A percentile compares a stretch with the other conserved stretches of the same genome.
Evolutionary conservation across 2,113 vertebrate species (phyloP).

Genomic region (Campylorhamphus procurvoides): DNA sequence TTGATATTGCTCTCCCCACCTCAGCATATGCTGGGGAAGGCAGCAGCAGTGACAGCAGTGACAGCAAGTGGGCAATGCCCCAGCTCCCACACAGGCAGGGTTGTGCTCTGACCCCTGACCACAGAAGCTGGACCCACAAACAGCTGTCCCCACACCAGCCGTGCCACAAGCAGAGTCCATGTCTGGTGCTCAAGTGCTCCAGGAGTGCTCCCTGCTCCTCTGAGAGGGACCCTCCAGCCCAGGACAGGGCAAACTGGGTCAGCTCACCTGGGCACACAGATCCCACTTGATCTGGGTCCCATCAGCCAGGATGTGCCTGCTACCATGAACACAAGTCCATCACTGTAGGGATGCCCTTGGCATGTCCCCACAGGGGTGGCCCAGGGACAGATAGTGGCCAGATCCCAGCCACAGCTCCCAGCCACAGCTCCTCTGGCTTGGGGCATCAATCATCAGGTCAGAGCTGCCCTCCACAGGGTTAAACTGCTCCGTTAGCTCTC

Average conservation of each 20-base stretch:
- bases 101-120: rapidly evolving
- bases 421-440: rapidly evolving
- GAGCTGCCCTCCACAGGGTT: not conserved
- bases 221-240: not conserved
- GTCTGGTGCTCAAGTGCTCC: rapidly evolving
- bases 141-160: rapidly evolving
- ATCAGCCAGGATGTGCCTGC: rapidly evolving
- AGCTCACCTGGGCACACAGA: not conserved
- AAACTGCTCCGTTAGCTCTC: not conserved
- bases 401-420: not conserved
- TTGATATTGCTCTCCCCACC: rapidly evolving
- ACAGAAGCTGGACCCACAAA: not conserved
- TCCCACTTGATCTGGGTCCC: not conserved
- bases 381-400: not conserved
- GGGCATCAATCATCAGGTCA: rapidly evolving
- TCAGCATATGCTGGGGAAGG: rapidly evolving
- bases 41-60: rapidly evolving
- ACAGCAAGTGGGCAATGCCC: not conserved
- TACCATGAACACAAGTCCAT: rapidly evolving
- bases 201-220: rapidly evolving
- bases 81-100: not conserved
- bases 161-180: not conserved
- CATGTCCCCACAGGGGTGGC: not conserved
- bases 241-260: not conserved
- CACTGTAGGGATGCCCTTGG: rapidly evolving